Percentiles rank a stretch among this genome's conserved stretches.
Evolutionary conservation across 1,140 invertebrate species (phyloP).

Genomic region (Macrobrachium nipponense): DNA sequence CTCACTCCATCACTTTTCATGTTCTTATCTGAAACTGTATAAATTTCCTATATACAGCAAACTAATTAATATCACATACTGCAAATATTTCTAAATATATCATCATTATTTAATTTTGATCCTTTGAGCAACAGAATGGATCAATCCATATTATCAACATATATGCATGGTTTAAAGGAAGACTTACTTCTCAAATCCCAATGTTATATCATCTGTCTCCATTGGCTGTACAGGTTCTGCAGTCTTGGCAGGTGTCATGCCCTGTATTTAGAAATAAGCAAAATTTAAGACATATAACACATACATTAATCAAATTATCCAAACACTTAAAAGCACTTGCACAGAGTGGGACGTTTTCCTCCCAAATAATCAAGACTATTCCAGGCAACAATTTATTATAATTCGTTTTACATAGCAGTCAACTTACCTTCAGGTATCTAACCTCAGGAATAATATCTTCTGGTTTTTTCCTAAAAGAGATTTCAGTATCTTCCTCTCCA

Average conservation of each 20-base stretch:
- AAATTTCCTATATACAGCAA: not conserved
- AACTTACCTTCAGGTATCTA: not conserved
- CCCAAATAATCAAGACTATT: too few relatives aligned
- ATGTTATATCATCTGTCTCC: constrained; percentile 1
- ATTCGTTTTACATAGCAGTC: too few relatives aligned
- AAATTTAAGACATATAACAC: not conserved
- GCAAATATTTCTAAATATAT: not conserved
- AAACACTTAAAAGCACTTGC: too few relatives aligned
- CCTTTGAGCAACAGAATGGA: not conserved
- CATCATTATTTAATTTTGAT: not conserved
- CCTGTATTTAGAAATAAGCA: not conserved
- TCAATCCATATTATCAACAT: too few relatives aligned
- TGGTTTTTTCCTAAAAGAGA: constrained; percentile 5
- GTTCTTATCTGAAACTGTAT: too few relatives aligned
- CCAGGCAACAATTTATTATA: too few relatives aligned
- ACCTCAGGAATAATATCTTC: constrained; percentile 11
- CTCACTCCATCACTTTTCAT: too few relatives aligned
- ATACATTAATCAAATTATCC: not conserved
- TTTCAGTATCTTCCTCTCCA: constrained; percentile 21
- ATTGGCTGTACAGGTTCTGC: not conserved
- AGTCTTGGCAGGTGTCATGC: not conserved
- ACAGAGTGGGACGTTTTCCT: too few relatives aligned
- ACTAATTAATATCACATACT: not conserved
- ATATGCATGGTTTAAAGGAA: not conserved
- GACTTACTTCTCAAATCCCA: constrained; percentile 31